Evolutionary conservation across 1,140 invertebrate genomes (phyloP).

Genomic region (Helicoverpa zea): DNA sequence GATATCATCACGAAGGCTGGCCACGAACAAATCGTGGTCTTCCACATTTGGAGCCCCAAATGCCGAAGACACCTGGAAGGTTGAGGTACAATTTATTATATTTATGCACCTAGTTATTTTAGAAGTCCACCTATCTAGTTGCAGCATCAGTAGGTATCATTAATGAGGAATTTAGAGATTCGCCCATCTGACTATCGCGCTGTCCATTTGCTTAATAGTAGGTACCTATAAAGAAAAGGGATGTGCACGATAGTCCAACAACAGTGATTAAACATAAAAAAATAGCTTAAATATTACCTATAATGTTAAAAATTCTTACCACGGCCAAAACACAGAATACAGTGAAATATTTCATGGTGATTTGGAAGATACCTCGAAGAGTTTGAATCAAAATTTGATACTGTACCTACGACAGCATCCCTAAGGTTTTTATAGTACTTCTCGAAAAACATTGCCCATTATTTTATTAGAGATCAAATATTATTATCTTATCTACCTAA

Average conservation of each 20-base stretch:
- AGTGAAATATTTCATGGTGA: constrained; percentile 31
- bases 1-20: background rate
- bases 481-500: constrained; percentile 42
- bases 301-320: constrained; percentile 13
- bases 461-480: constrained; percentile 42
- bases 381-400: constrained; percentile 32
- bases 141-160: no score
- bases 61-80: constrained; percentile 28
- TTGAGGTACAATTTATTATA: background rate
- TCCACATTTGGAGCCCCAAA: constrained; percentile 2
- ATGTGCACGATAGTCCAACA: no score
- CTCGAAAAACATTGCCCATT: constrained; percentile 13
- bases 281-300: background rate
- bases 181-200: no score
- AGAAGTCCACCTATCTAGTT: no score
- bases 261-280: no score
- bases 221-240: no score
- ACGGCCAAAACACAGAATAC: constrained; percentile 21
- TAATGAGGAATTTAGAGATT: no score
- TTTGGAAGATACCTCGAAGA: background rate
- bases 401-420: constrained; percentile 8
- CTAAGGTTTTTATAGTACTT: constrained; percentile 48
- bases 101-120: background rate
- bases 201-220: no score
- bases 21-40: background rate